Conservation (phyloP, 2,888 invertebrate species). For the Cecidostiba fungosa region DNA sequence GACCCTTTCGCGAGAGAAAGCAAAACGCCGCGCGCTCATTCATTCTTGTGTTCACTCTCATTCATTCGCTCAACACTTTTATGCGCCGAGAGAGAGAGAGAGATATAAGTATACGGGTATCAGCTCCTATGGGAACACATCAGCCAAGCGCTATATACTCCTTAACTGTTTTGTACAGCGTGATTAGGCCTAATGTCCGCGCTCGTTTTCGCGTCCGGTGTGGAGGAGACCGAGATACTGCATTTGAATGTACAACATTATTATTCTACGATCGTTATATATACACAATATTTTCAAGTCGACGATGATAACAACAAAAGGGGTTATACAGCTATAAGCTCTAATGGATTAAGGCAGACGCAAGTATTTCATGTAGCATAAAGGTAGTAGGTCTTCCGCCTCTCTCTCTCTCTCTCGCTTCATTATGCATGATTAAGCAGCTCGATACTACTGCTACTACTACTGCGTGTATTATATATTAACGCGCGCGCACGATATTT, state of each 20-base stretch:
- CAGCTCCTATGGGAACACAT: conserved; percentile 67
- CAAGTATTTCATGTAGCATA: background rate
- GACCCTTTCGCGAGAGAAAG: conserved; percentile 18
- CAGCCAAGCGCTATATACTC: conserved; percentile 66
- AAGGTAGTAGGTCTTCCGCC: background rate
- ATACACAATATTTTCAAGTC: background rate
- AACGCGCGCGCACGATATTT: background rate
- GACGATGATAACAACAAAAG: background rate
- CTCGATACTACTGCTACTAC: background rate
- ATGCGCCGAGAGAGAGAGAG: conserved; percentile 71
- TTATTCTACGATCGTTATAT: no score
- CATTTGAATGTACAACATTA: no score
- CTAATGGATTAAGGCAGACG: background rate
- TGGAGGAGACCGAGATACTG: no score
- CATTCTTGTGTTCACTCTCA: conserved; percentile 73
- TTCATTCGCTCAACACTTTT: conserved; percentile 79
- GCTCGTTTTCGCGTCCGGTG: conserved; percentile 60
- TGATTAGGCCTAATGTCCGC: conserved; percentile 72
- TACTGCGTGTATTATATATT: background rate
- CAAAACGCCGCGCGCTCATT: conserved; percentile 67
- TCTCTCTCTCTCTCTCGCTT: background rate
- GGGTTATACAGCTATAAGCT: background rate
- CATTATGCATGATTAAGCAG: background rate
- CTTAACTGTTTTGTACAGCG: conserved; percentile 77
- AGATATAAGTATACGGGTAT: conserved; percentile 77